Evolutionary conservation across 2,797 vertebrate species (phyloP).

Genomic region (Meda fulgida): DNA sequence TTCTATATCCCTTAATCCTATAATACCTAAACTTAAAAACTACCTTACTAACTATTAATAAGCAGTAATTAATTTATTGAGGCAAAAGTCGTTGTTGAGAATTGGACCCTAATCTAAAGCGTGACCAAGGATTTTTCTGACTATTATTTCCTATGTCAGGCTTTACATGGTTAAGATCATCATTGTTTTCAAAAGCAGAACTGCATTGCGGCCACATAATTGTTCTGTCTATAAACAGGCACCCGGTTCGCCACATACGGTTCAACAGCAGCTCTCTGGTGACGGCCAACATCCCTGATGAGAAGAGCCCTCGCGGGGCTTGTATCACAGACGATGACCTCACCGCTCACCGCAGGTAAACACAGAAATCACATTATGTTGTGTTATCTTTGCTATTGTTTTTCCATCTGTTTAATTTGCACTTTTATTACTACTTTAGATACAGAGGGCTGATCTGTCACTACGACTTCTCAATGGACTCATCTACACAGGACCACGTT

Average conservation of each 20-base stretch:
- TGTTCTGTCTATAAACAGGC: conserved; percentile 72
- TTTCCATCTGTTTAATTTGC: not conserved
- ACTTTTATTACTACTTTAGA: conserved; percentile 68
- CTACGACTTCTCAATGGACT: conserved; percentile 89
- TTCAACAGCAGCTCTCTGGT: conserved; percentile 88
- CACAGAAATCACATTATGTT: not conserved
- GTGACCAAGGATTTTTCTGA: not conserved
- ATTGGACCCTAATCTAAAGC: too few relatives aligned
- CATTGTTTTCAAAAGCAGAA: not conserved
- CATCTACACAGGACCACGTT: conserved; percentile 78
- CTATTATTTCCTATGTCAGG: not conserved
- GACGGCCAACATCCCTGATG: conserved; percentile 92
- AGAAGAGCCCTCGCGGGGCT: conserved; percentile 84
- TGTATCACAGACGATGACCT: conserved; percentile 89
- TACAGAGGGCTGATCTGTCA: conserved; percentile 88
- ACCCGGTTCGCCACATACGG: conserved; percentile 87
- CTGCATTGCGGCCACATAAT: not conserved
- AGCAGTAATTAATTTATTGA: too few relatives aligned
- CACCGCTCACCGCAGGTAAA: conserved; percentile 88
- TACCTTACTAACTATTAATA: too few relatives aligned
- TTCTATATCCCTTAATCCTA: too few relatives aligned
- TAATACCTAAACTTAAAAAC: too few relatives aligned
- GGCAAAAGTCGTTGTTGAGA: too few relatives aligned
- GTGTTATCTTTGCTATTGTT: not conserved
- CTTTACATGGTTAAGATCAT: not conserved